Evolutionary conservation across 2,797 vertebrate genomes (phyloP).

Genomic region (Mus spretus): DNA sequence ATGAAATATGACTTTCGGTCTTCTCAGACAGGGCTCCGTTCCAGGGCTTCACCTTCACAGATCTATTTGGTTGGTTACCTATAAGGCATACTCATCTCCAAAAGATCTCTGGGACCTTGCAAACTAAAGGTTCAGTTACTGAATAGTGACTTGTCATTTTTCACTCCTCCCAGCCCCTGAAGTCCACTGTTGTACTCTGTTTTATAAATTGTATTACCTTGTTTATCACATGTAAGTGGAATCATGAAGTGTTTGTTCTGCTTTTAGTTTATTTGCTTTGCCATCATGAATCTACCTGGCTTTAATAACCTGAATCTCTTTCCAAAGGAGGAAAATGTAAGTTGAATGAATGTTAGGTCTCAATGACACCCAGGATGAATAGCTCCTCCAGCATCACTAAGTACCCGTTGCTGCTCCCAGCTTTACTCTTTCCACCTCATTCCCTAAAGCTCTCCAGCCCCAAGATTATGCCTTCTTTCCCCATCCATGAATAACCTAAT

Average conservation of each 20-base stretch:
- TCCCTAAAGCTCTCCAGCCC: not conserved
- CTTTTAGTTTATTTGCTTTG: not conserved
- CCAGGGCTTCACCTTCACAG: not conserved
- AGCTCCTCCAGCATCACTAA: not conserved
- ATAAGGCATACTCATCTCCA: not conserved
- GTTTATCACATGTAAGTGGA: not conserved
- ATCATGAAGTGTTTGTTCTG: not conserved
- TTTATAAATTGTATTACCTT: not conserved
- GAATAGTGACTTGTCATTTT: not conserved
- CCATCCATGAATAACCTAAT: not conserved
- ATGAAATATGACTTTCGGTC: not conserved
- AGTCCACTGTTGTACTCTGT: not conserved
- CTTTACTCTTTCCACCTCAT: not conserved
- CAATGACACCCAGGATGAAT: not conserved
- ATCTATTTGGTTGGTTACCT: not conserved
- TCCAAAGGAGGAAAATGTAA: constrained; percentile 18
- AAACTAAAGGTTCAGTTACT: not conserved
- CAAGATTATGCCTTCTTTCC: not conserved
- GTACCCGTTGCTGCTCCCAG: not conserved
- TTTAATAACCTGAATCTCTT: not conserved
- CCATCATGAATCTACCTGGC: not conserved
- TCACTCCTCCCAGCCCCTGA: too few species aligned
- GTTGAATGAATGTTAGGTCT: not conserved
- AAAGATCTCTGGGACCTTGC: not conserved
- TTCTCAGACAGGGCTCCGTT: not conserved